A percentile compares a stretch with the other conserved stretches of the same genome.
Conservation (phyloP, 2,888 invertebrate species). For the Lasius fuliginosus region DNA sequence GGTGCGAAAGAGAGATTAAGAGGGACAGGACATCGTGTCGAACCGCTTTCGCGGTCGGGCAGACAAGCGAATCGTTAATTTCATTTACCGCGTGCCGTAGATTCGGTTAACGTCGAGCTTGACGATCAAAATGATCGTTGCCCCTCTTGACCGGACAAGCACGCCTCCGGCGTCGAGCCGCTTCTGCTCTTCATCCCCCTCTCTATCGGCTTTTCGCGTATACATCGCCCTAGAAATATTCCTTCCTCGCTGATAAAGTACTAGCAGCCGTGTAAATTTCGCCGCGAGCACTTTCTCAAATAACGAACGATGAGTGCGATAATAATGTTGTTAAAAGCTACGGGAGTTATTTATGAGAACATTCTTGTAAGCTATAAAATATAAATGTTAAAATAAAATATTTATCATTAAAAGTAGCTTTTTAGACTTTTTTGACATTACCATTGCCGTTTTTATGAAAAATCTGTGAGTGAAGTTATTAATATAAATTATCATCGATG, state of each 20-base stretch:
- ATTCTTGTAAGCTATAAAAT: neutral
- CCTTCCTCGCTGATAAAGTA: neutral
- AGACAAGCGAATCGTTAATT: conserved; percentile 81
- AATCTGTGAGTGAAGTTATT: neutral
- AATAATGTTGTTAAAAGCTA: conserved; percentile 11
- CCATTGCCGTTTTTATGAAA: neutral
- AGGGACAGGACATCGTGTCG: conserved; percentile 65
- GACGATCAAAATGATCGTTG: conserved; percentile 82
- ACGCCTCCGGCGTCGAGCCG: conserved; percentile 43
- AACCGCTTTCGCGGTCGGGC: conserved; percentile 57
- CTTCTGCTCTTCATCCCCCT: conserved; percentile 55
- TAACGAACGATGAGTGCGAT: neutral
- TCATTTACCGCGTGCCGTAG: conserved; percentile 81
- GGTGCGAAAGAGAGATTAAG: conserved; percentile 41
- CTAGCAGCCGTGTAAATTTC: neutral
- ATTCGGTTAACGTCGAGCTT: conserved; percentile 83
- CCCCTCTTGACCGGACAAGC: conserved; percentile 68
- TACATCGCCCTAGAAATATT: conserved; percentile 14
- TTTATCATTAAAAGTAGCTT: neutral
- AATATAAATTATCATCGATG: neutral
- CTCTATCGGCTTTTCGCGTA: conserved; percentile 21
- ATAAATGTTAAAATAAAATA: neutral
- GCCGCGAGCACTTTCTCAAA: neutral
- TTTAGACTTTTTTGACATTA: conserved; percentile 12
- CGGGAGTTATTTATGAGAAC: neutral